These are phyloP conservation scores for Aphrophora alni DNA, from an alignment of 2,888 invertebrate species.

Conservation along the genomic window DNA sequence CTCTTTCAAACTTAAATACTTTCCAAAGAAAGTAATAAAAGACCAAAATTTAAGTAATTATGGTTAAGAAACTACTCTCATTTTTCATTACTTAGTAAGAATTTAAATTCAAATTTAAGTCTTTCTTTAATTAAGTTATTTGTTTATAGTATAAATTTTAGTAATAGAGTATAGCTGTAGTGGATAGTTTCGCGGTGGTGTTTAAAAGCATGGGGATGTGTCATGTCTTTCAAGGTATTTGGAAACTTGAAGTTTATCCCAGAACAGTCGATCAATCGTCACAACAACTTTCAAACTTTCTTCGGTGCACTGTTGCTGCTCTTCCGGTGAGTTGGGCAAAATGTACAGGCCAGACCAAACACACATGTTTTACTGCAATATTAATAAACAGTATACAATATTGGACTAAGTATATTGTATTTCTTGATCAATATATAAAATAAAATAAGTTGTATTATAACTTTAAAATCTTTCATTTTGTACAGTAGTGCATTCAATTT, in stretches of 20 bases:
- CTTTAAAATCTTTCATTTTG: too few relatives aligned
- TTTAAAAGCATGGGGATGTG: conserved; percentile 41
- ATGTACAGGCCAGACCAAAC: neutral
- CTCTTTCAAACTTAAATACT: too few relatives aligned
- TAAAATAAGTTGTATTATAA: too few relatives aligned
- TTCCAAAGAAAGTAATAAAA: too few relatives aligned
- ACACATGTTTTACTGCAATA: neutral
- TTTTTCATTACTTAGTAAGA: too few relatives aligned
- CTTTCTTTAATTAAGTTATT: neutral
- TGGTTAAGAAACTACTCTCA: too few relatives aligned
- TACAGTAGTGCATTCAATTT: too few relatives aligned
- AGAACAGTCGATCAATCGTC: conserved; percentile 85
- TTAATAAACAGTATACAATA: too few relatives aligned
- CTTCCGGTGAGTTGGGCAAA: conserved; percentile 77
- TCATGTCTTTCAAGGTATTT: conserved; percentile 74
- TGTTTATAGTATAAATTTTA: neutral
- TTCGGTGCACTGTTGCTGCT: conserved; percentile 89
- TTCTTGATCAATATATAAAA: too few relatives aligned
- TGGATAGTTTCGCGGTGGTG: neutral
- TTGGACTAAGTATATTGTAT: too few relatives aligned
- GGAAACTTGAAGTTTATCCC: conserved; percentile 90
- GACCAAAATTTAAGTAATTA: too few relatives aligned
- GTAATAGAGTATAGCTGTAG: neutral
- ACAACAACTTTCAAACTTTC: conserved; percentile 96
- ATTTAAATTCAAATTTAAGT: conserved; percentile 1